Base-by-base conservation (phyloP, 2,888 invertebrate genomes). In the Pseudanteris insignis region DNA sequence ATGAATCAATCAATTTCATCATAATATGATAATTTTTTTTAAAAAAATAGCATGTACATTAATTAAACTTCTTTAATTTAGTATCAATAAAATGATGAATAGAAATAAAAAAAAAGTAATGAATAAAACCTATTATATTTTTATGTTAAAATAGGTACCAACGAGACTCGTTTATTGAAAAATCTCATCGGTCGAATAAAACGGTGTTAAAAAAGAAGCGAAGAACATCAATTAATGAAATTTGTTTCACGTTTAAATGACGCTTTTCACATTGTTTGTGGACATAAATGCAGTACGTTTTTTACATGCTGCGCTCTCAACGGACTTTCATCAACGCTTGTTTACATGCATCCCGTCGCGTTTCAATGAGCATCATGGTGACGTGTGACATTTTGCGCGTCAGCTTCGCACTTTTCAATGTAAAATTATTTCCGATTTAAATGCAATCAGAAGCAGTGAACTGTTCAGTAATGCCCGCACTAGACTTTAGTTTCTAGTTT, bases 241-340 rank as follows among this genome's bases (percentile, higher is more conserved):
- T 55, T 29, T 47, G 46, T 40, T 55, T 55, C 55, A 28, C 55
- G 34, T 55, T 46, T 47, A 55, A 55, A 55, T 46, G 46, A 40
- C 46, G 46, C 30, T 55, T 55, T 55, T 28, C 33, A 40, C 38
- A 21, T 40, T 47, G 37, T 46, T 40, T 40, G 46, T 9, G 38
- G 32, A 47, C 43, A 36, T 54, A 53, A 53, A 53, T 32, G 14
- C 37, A 37, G 36, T 24, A 24, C 29, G 53, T 18, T 44, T 54
- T 54, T 54, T 38, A 30, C 25, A 29, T 10, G 34, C 37, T 15
- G 13, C 24, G 18, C 30, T 34, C 24, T 37, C 48, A 38, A 11
- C 30, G 8, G 18, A 26, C 44, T 54, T 54, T 46, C 54, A 54
- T 54, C 38, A 54, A 30, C 36, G 38, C 26, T 54, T 54, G 54